phyloP scores from a whole-genome alignment of 2,888 invertebrate species.

The Sympetrum striolatum region DNA sequence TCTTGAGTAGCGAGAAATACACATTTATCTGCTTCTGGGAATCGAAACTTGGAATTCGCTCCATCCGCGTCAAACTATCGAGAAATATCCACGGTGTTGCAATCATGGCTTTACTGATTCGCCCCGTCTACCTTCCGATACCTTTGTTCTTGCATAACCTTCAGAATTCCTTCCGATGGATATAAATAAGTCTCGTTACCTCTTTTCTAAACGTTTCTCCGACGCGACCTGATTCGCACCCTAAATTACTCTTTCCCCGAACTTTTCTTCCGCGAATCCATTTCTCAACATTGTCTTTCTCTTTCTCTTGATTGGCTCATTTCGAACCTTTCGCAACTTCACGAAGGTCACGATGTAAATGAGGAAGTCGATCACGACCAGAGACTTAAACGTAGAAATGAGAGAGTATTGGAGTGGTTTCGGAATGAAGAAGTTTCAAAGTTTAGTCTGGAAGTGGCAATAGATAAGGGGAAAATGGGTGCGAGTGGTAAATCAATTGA shows the following conservation, averaged over 20 bases:
- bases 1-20: too few relatives aligned
- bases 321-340: neutral
- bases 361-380: neutral
- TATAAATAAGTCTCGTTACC: constrained; percentile 36
- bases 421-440: neutral
- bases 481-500: too few relatives aligned
- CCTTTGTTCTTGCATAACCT: neutral
- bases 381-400: neutral
- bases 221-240: neutral
- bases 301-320: neutral
- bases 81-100: too few relatives aligned
- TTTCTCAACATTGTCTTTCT: neutral
- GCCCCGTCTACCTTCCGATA: neutral
- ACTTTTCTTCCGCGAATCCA: neutral
- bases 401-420: neutral
- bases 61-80: too few relatives aligned
- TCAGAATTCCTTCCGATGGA: neutral
- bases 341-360: neutral
- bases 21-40: too few relatives aligned
- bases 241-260: constrained; percentile 6
- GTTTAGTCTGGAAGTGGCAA: neutral
- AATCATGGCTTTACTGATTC: neutral
- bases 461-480: too few relatives aligned
- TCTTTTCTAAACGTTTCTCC: neutral
- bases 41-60: too few relatives aligned